Evolutionary conservation across 2,888 invertebrate genomes (phyloP).

Genomic region (Cabera pusaria): DNA sequence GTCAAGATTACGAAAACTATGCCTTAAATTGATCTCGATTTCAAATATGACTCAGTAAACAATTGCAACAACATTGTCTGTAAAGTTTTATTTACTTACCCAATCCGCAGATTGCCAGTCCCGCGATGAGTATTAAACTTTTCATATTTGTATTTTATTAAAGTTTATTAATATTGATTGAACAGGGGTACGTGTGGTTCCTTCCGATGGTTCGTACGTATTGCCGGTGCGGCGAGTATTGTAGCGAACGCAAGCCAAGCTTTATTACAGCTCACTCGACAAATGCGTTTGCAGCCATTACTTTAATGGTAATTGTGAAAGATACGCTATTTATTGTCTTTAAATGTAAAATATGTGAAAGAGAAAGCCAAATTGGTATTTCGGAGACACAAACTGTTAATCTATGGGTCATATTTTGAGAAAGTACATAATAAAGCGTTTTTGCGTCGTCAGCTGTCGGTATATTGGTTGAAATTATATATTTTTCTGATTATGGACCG

Average conservation of each 20-base stretch:
- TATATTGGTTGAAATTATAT: no score
- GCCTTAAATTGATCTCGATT: constrained; percentile 15
- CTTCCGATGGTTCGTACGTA: constrained; percentile 67
- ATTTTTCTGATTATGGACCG: background rate
- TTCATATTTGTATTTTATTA: constrained; percentile 55
- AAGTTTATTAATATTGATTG: constrained; percentile 34
- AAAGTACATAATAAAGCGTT: constrained; percentile 12
- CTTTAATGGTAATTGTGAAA: constrained; percentile 23
- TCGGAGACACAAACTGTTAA: constrained; percentile 17
- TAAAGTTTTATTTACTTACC: constrained; percentile 69
- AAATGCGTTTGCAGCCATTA: constrained; percentile 35
- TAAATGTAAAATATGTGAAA: constrained; percentile 19
- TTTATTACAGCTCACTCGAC: constrained; percentile 43
- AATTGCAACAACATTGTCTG: no score
- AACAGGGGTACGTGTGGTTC: constrained; percentile 65
- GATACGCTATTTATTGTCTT: constrained; percentile 27
- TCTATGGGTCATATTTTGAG: constrained; percentile 17
- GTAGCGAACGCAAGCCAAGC: constrained; percentile 50
- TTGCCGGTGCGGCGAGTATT: constrained; percentile 56
- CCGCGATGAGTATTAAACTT: constrained; percentile 55
- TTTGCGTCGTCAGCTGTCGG: background rate
- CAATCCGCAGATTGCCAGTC: constrained; percentile 55
- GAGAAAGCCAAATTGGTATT: constrained; percentile 20
- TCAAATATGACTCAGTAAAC: constrained; percentile 19
- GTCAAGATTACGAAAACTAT: constrained; percentile 13